phyloP scores from a whole-genome alignment of 2,888 invertebrate species.

The Ectemnius lituratus region DNA sequence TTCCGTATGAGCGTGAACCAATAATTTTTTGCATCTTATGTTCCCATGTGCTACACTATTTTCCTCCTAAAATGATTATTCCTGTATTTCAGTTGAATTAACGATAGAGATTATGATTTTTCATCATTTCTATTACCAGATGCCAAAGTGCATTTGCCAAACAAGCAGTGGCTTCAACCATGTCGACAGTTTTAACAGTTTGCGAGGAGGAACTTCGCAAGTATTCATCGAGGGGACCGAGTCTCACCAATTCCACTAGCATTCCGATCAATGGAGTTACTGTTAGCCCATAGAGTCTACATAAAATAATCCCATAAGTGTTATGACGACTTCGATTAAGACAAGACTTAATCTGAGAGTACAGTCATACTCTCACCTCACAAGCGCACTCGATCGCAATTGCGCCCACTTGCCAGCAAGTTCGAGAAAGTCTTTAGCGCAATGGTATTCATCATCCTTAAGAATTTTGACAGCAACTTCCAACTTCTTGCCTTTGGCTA shows the following conservation, averaged over 20 bases:
- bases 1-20: conserved; percentile 87
- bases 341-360: too few relatives aligned
- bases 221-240: conserved; percentile 89
- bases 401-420: conserved; percentile 89
- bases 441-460: conserved; percentile 80
- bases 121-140: conserved; percentile 79
- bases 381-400: conserved; percentile 87
- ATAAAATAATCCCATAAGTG: conserved; percentile 5
- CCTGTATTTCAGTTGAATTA: neutral
- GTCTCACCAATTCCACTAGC: conserved; percentile 88
- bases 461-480: conserved; percentile 90
- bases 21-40: conserved; percentile 87
- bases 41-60: conserved; percentile 90
- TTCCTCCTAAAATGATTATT: conserved; percentile 79
- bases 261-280: conserved; percentile 88
- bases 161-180: conserved; percentile 90
- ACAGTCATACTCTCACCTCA: conserved; percentile 75
- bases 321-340: neutral
- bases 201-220: conserved; percentile 77
- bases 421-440: conserved; percentile 86
- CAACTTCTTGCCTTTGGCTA: conserved; percentile 86
- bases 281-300: conserved; percentile 86
- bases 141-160: conserved; percentile 92
- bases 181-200: conserved; percentile 83
- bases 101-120: neutral